Base-by-base conservation (phyloP, 2,113 vertebrate species). In the Ameiurus melas region DNA sequence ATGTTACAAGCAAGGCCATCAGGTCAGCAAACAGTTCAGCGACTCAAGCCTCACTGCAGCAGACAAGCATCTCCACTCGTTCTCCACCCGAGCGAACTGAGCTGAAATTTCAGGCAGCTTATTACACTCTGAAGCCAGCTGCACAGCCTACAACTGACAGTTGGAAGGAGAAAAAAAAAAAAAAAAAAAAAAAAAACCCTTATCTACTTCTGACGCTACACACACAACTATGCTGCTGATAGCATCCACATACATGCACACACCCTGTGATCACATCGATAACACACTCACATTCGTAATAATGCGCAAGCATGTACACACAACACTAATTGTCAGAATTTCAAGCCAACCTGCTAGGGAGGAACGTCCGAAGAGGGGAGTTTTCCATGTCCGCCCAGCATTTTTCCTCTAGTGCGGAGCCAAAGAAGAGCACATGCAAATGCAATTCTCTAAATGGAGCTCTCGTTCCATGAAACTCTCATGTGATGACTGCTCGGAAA, bases 341-440 rank as follows among this genome's bases (percentile, higher is more conserved):
- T 57, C 9, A 27, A 43, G 19, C 19, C 30, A 17, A 73, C 19
- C 27, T 25, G 30, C 68, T n/a, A 2, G 62, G 14, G 39, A 71
- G 19, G 30, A 33, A n/a, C 2, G 0, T 47, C 71, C 20, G 9
- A n/a, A 19, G 5, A 55, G 19, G 30, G 22, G 70, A 73, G 47
- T 36, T 14, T 25, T 60, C 68, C 25, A n/a, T 64, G n/a, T 36
- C 33, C 25, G 19, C 19, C 57, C 58, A 9, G 75, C 27, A 47
- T 73, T 51, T 78, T 55, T 43, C 58, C 62, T 27, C 55, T 86
- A 53, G 22, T 16, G 14, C n/a, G 6, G 53, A 7, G 84, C 36
- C 84, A 86, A 85, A 89, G 58, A 73, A 51, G 30, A 84, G 43
- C 58, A 78, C 33, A 70, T 89, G 79, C 53, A 84, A 86, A 86